Percentiles rank a stretch among this genome's conserved stretches.
These are phyloP conservation scores for Neoarius graeffei DNA, from an alignment of 2,113 vertebrate genomes.

Conservation along the genomic window DNA sequence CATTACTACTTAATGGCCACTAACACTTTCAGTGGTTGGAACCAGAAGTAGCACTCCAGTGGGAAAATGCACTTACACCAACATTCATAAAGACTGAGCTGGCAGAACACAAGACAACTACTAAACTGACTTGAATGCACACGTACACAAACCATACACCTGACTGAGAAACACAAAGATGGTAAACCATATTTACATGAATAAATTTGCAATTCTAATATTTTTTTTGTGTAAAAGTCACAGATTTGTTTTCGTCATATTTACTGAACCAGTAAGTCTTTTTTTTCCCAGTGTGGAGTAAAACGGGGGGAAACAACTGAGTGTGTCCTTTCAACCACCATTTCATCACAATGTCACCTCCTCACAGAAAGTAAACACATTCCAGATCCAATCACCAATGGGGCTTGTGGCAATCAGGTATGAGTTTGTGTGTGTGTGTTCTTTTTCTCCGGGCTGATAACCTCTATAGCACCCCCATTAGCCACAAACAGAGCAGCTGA, in stretches of 20 bases:
- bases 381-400: constrained; percentile 52
- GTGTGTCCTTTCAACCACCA: constrained; percentile 26
- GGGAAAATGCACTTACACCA: background rate
- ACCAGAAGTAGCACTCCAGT: background rate
- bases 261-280: background rate
- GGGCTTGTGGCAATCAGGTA: constrained; percentile 48
- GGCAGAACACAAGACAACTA: background rate
- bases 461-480: constrained; percentile 56
- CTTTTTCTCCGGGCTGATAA: constrained; percentile 48
- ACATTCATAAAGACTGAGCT: background rate
- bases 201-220: background rate
- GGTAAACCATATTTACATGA: background rate
- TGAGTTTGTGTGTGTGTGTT: constrained; percentile 33
- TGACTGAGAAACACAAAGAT: background rate
- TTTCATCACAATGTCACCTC: constrained; percentile 53
- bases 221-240: background rate
- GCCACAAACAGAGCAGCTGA: constrained; percentile 44
- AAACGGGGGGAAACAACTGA: background rate
- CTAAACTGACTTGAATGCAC: background rate
- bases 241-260: background rate
- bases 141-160: background rate
- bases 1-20: background rate
- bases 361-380: constrained; percentile 54
- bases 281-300: background rate
- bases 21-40: background rate